Conservation (phyloP, 2,888 invertebrate species). For the Nemotelus nigrinus region DNA sequence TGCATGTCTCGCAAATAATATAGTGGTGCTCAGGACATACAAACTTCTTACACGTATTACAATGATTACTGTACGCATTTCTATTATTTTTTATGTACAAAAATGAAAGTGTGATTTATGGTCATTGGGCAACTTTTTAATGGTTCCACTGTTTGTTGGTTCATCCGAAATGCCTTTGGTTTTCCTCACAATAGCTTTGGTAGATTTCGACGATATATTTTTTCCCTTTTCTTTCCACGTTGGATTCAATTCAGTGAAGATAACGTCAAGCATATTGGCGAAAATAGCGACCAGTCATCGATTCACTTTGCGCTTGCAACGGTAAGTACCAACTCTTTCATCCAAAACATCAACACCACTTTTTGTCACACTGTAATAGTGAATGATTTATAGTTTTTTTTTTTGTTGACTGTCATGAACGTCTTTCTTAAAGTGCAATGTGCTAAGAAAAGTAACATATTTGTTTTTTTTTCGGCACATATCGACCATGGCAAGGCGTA, state of each 20-base stretch:
- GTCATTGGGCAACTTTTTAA: too few relatives aligned
- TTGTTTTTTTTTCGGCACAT: too few relatives aligned
- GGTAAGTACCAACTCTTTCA: neutral
- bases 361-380: too few relatives aligned
- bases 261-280: slow-evolving; percentile 19
- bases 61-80: neutral
- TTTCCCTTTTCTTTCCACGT: neutral
- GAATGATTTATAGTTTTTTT: too few relatives aligned
- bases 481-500: too few relatives aligned
- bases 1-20: neutral
- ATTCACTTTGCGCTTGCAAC: slow-evolving; percentile 19
- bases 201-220: too few relatives aligned
- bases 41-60: neutral
- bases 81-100: neutral
- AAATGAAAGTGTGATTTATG: neutral
- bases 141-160: too few relatives aligned
- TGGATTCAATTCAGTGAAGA: neutral
- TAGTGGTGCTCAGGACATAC: neutral
- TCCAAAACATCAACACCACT: slow-evolving; percentile 17
- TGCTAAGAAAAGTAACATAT: too few relatives aligned
- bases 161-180: too few relatives aligned
- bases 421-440: too few relatives aligned
- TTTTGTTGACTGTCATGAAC: too few relatives aligned
- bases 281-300: slow-evolving; percentile 25
- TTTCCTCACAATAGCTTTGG: too few relatives aligned